Conservation (phyloP, 2,113 vertebrate species). For the Chloroceryle aenea region DNA sequence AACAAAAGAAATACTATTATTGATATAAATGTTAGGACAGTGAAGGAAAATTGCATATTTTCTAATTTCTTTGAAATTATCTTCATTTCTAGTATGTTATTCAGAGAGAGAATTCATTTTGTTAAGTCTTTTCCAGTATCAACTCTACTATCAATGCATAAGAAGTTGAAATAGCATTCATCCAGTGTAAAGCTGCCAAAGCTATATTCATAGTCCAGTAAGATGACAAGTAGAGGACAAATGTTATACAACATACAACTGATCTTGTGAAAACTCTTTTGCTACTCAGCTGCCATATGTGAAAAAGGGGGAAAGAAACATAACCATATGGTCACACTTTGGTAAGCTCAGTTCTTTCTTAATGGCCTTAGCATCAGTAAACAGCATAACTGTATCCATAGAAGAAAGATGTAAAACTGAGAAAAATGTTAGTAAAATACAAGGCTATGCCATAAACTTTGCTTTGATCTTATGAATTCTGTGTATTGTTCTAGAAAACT, state of each 20-base stretch:
- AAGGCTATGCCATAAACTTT: background rate
- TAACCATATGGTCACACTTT: background rate
- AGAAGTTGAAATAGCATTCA: background rate
- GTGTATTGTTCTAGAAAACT: background rate
- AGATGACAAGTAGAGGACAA: background rate
- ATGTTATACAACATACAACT: accelerated
- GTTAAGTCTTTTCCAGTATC: background rate
- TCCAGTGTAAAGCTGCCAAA: background rate
- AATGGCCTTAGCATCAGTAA: background rate
- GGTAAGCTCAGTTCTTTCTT: background rate
- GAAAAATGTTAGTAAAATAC: background rate
- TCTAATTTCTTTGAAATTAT: background rate
- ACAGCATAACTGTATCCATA: background rate
- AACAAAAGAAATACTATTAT: background rate
- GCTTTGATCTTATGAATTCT: background rate
- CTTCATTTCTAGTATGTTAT: background rate
- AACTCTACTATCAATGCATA: background rate
- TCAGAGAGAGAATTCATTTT: background rate
- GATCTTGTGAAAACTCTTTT: background rate
- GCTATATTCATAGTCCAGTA: background rate
- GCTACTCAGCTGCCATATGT: background rate
- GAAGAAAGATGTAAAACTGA: background rate
- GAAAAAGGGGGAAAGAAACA: background rate
- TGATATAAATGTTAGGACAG: background rate
- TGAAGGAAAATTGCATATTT: background rate